Base-by-base conservation (phyloP, 2,113 vertebrate genomes). In the Muntiacus muntjak region DNA sequence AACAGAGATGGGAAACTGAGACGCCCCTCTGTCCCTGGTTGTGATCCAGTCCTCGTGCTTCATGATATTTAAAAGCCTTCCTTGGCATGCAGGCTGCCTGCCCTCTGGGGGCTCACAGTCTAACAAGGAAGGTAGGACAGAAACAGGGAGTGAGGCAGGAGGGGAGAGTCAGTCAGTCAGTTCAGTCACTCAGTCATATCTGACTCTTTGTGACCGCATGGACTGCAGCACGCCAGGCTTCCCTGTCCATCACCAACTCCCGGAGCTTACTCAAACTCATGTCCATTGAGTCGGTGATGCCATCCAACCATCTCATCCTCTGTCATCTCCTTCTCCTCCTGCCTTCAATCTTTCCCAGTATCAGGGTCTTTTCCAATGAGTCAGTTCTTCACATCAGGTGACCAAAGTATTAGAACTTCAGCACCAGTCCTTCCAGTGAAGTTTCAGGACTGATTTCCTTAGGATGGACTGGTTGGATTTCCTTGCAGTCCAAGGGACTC, bases 251-350 rank as follows among this genome's bases (percentile, higher is more conserved):
- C n/a, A 23, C n/a, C 1, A 2, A 40, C n/a, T 71, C 9, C n/a
- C 1, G 2, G 67, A 74, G 10, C 36, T 40, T 12, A 23, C 67
- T 74, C 67, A 74, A 40, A 40, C 67, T 40, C 67, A 74, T 23
- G 19, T 74, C n/a, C 1, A 2, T 40, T 74, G 67, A 23, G 19
- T 74, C 19, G 12, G n/a, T 74, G n/a, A 71, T 40, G n/a, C 19
- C n/a, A 36, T 67, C 64, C 9, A 67, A 36, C 33, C 64, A 67
- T 36, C 64, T 67, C 64, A 71, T 40, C 19, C 19, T 71, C 67
- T 40, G n/a, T 23, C 4, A 0, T 40, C n/a, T 10, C 67, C 19
- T 40, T 71, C 19, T 23, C n/a, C 33, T 40, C 5, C 67, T 0
- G 1, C 19, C 67, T 71, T 71, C 1, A 2, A 71, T 71, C 67